phyloP scores from a whole-genome alignment of 2,888 invertebrate genomes.

The Ichneumoninae sp. region DNA sequence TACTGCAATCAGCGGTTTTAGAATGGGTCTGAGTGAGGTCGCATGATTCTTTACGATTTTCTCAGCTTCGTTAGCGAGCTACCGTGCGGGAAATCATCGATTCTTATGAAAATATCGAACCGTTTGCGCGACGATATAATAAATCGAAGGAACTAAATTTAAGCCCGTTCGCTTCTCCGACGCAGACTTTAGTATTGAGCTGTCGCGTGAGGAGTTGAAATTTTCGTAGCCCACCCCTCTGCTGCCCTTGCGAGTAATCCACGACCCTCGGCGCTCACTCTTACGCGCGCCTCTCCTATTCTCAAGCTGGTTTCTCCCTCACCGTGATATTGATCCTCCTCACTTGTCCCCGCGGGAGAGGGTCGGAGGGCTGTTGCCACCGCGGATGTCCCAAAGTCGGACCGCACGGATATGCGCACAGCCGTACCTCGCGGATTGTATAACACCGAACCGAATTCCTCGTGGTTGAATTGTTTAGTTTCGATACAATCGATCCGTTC shows the following conservation, averaged over 20 bases:
- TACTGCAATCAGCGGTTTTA: constrained; percentile 1
- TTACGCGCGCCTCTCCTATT: constrained; percentile 72
- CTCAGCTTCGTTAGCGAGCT: background rate
- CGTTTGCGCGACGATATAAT: constrained; percentile 22
- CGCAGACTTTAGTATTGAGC: constrained; percentile 59
- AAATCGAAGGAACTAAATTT: constrained; percentile 21
- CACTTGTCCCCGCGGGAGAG: constrained; percentile 67
- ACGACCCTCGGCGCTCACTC: constrained; percentile 72
- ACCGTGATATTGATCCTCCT: constrained; percentile 82
- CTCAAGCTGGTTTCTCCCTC: constrained; percentile 79
- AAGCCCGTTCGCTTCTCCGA: constrained; percentile 27
- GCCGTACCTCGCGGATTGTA: background rate
- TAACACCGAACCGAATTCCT: too few species aligned
- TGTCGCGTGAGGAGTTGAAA: constrained; percentile 69
- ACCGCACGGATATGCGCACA: constrained; percentile 41
- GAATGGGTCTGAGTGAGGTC: background rate
- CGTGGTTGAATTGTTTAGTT: background rate
- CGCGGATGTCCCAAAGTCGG: constrained; percentile 49
- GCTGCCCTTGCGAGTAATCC: constrained; percentile 71
- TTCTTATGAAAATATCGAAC: constrained; percentile 22
- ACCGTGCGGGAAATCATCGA: constrained; percentile 6
- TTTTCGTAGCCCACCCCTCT: constrained; percentile 67
- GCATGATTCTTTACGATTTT: background rate
- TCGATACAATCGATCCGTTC: constrained; percentile 9
- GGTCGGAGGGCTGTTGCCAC: constrained; percentile 66